phyloP scores from a whole-genome alignment of 2,888 invertebrate genomes.

The Bruchidius siliquastri region DNA sequence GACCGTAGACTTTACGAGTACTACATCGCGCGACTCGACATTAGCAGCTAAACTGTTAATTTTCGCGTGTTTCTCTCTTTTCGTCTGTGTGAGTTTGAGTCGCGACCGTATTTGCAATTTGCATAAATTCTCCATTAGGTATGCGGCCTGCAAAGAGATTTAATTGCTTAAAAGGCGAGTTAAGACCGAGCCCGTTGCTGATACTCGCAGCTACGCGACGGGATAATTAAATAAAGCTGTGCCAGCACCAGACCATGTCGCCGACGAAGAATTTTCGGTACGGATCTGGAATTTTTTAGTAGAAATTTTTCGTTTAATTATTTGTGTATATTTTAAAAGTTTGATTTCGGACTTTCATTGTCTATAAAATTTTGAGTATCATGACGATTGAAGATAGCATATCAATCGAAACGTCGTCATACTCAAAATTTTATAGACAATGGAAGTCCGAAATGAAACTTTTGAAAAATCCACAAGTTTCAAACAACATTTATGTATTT shows the following conservation, averaged over 20 bases:
- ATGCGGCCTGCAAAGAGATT: conserved; percentile 43
- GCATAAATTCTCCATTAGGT: conserved; percentile 44
- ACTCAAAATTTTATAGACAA: too few relatives aligned
- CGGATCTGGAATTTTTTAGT: conserved; percentile 20
- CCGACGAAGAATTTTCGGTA: conserved; percentile 38
- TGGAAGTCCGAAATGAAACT: too few relatives aligned
- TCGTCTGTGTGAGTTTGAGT: not conserved
- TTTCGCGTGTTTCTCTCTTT: conserved; percentile 16
- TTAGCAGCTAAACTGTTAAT: conserved; percentile 34
- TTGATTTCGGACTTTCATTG: too few relatives aligned
- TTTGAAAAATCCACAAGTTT: too few relatives aligned
- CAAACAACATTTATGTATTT: too few relatives aligned
- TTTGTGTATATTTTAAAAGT: too few relatives aligned
- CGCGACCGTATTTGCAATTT: conserved; percentile 35
- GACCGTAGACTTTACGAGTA: not conserved
- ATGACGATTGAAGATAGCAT: too few relatives aligned
- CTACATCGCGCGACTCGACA: conserved; percentile 9
- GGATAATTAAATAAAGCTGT: conserved; percentile 43
- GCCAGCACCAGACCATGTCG: not conserved
- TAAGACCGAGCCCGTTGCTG: conserved; percentile 36
- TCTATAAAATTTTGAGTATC: too few relatives aligned
- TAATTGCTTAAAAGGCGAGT: conserved; percentile 43
- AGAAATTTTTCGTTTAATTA: too few relatives aligned
- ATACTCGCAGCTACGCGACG: conserved; percentile 34
- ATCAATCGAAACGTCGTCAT: too few relatives aligned